These are phyloP conservation scores for Zele albiditarsus DNA, from an alignment of 2,888 invertebrate genomes.

Conservation along the genomic window DNA sequence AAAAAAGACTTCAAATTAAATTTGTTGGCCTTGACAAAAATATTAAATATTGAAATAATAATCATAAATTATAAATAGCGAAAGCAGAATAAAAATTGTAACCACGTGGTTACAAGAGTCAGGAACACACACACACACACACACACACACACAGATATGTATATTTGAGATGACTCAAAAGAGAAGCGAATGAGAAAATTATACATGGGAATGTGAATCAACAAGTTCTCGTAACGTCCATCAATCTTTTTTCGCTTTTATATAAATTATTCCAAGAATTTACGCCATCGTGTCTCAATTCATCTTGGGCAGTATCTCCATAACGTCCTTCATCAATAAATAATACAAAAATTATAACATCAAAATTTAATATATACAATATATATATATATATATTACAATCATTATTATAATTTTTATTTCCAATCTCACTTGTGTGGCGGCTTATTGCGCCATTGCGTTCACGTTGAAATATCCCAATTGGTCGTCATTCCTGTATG, in stretches of 20 bases:
- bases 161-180: not conserved
- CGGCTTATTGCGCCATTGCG: not conserved
- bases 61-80: too few species aligned
- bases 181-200: not conserved
- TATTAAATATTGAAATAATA: not conserved
- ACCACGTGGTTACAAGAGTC: not conserved
- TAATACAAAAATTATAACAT: too few species aligned
- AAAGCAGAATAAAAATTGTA: too few species aligned
- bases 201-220: constrained; percentile 16
- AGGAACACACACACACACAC: too few species aligned
- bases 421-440: not conserved
- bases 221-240: constrained; percentile 3
- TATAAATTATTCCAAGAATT: not conserved
- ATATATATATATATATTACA: too few species aligned
- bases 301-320: not conserved
- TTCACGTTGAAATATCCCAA: constrained; percentile 6
- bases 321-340: not conserved
- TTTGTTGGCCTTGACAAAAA: not conserved
- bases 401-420: not conserved
- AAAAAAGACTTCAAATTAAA: not conserved
- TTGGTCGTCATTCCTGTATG: not conserved
- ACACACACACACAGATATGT: not conserved
- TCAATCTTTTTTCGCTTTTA: not conserved
- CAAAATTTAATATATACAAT: too few species aligned
- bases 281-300: not conserved